Percentiles rank a stretch among this genome's conserved stretches.
Conservation (phyloP, 2,797 vertebrate species). For the Falco rusticolus region DNA sequence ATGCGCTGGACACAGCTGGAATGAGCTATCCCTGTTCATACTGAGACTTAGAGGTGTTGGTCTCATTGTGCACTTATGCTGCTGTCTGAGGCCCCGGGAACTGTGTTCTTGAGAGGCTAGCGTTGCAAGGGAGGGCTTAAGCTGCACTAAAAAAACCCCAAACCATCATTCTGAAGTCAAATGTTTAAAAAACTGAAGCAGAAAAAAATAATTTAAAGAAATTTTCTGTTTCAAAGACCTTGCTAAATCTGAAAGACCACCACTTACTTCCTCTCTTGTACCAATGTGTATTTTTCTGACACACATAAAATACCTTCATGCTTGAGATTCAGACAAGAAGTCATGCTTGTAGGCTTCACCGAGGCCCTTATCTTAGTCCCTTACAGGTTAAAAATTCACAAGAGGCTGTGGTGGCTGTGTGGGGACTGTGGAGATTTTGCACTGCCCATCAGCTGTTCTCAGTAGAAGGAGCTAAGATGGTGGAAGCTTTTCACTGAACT, state of each 20-base stretch:
- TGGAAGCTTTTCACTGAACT: background rate
- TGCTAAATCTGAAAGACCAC: background rate
- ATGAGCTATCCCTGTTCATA: background rate
- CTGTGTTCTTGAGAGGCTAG: background rate
- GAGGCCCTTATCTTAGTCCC: background rate
- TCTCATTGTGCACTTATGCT: background rate
- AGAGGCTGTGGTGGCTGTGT: background rate
- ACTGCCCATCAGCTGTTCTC: background rate
- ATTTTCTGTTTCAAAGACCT: background rate
- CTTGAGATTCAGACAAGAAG: background rate
- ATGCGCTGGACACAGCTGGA: background rate
- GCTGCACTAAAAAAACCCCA: background rate
- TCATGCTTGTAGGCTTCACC: background rate
- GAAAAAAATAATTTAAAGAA: background rate
- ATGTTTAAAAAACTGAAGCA: background rate
- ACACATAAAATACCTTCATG: background rate
- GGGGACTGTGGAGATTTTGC: background rate
- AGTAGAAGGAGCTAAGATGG: background rate
- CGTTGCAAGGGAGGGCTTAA: background rate
- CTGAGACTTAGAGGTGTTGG: background rate
- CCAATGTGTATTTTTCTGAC: background rate
- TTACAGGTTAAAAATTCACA: background rate
- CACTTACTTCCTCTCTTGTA: background rate
- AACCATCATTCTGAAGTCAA: accelerated
- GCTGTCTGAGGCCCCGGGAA: background rate